Evolutionary conservation across 2,797 vertebrate genomes (phyloP), one percentile per base, ranked within the genome.

Genomic region (Chloroceryle amazona): DNA sequence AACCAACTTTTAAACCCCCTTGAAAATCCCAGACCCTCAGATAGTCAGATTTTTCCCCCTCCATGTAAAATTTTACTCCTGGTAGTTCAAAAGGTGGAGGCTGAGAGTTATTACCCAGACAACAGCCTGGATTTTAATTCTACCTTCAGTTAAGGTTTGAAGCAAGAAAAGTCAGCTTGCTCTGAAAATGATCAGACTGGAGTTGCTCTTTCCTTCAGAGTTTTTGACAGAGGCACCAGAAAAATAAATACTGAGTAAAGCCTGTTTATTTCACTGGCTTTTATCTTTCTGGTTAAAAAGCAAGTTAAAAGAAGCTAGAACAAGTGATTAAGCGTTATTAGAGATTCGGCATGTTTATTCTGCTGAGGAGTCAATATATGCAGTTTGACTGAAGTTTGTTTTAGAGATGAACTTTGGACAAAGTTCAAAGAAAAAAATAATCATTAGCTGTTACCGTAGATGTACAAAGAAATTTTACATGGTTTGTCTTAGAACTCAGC

Each of bases 341-440:
- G 82, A 81, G 82, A 91, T 86, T 91, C 0, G 1, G 79, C n/a
- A 6, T 96, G 95, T 96, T 97, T 96, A 72, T 93, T 93, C 94
- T 94, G 49, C 72, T 54, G 84, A 54, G 91, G 33, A 95, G 89
- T 95, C 94, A 88, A 90, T 94, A 95, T 2, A 6, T 4, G 22
- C 72, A 82, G 80, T 96, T 95, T 70, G 79, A 71, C 89, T 81
- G 15, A 91, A 91, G 91, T 96, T 95, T 96, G 90, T 73, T 93
- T 94, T 91, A 88, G 90, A 81, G 87, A 90, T 93, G 94, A 93
- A 96, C 95, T 91, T 91, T 79, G 95, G 87, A 91, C 94, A 70
- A 91, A 90, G 91, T 91, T 95, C 91, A 91, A 93, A 94, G 93
- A 60, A 86, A 90, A 86, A 92, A 92, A 93, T 29, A 81, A 94